Evolutionary conservation across 2,888 invertebrate species (phyloP).

Genomic region (Eurytoma californica): DNA sequence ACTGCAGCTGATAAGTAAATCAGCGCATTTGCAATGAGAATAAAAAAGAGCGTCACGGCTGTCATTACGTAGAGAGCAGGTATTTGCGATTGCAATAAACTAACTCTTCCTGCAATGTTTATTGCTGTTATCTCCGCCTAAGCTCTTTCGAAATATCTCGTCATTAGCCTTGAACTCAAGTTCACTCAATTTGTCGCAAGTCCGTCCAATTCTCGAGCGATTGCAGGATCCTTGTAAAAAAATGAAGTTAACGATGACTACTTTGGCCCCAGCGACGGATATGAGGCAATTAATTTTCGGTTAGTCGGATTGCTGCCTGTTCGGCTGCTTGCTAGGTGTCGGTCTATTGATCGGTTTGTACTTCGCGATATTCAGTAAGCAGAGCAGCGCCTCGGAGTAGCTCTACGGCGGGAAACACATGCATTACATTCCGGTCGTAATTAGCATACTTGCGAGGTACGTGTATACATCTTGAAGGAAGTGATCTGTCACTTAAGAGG

Average conservation of each 20-base stretch:
- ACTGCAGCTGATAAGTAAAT: too few relatives aligned
- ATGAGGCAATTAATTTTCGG: conserved; percentile 70
- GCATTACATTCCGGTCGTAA: conserved; percentile 83
- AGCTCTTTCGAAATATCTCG: not conserved
- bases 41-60: too few relatives aligned
- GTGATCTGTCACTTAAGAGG: too few relatives aligned
- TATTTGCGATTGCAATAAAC: too few relatives aligned
- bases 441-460: conserved; percentile 85
- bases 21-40: too few relatives aligned
- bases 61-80: too few relatives aligned
- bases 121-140: conserved; percentile 21
- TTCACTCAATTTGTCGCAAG: not conserved
- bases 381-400: conserved; percentile 82
- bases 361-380: conserved; percentile 78
- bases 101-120: too few relatives aligned
- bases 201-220: not conserved
- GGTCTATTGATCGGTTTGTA: conserved; percentile 79
- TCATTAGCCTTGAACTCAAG: conserved; percentile 5
- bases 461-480: not conserved
- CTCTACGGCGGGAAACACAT: conserved; percentile 84
- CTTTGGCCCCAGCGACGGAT: conserved; percentile 19
- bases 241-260: conserved; percentile 25
- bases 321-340: conserved; percentile 75
- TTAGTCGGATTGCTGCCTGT: conserved; percentile 78
- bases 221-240: not conserved